phyloP scores from a whole-genome alignment of 2,113 vertebrate genomes.

The Danionella cerebrum region DNA sequence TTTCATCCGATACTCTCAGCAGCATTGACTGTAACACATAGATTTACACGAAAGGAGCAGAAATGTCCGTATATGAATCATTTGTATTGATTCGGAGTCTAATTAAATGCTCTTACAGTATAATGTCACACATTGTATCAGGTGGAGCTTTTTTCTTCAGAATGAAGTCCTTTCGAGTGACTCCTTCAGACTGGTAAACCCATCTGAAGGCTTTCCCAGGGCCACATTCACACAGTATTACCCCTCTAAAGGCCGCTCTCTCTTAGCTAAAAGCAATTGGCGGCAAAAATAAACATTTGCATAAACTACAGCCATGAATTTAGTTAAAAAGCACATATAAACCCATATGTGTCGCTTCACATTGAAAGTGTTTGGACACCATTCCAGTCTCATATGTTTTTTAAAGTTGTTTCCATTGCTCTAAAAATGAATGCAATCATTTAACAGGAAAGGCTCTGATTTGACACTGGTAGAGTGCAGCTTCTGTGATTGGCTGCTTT shows the following conservation, averaged over 20 bases:
- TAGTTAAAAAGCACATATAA: not conserved
- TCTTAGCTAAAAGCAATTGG: conserved; percentile 39
- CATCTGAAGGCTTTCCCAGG: conserved; percentile 31
- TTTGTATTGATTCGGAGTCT: conserved; percentile 77
- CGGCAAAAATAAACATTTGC: conserved; percentile 20
- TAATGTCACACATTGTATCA: conserved; percentile 80
- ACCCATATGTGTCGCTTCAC: not conserved
- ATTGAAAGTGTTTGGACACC: not conserved
- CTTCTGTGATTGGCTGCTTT: conserved; percentile 32
- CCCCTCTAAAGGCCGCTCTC: conserved; percentile 23
- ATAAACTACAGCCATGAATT: conserved; percentile 1
- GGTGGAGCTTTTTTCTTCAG: conserved; percentile 65
- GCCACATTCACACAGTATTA: conserved; percentile 32
- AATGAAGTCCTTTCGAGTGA: not conserved
- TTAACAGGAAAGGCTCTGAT: not conserved
- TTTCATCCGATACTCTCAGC: not conserved
- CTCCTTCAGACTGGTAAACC: conserved; percentile 12
- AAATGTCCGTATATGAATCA: no score
- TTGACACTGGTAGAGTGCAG: no score
- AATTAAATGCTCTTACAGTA: conserved; percentile 82
- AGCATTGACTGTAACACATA: not conserved
- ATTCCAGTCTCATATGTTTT: not conserved
- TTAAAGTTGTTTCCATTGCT: not conserved
- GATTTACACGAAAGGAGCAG: no score
- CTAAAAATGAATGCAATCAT: not conserved